Conservation (phyloP, 2,888 invertebrate genomes). For the Eupithecia subfuscata region DNA sequence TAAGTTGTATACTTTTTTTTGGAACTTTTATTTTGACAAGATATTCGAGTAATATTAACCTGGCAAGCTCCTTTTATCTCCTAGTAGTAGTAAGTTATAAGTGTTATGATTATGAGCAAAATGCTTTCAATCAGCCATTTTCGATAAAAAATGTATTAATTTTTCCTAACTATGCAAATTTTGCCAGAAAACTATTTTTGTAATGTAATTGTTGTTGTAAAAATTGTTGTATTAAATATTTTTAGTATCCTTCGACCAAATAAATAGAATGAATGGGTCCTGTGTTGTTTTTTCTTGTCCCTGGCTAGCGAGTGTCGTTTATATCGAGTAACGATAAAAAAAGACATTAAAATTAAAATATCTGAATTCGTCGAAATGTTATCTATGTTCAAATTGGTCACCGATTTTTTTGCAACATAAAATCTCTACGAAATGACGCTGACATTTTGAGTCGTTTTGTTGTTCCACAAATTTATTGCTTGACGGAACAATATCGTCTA, state of each 20-base stretch:
- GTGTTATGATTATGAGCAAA: conserved; percentile 30
- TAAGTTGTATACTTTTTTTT: neutral
- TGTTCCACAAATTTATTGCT: too few species aligned
- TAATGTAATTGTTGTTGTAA: conserved; percentile 34
- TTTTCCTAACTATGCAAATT: conserved; percentile 25
- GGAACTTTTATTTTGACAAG: neutral
- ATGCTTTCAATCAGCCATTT: conserved; percentile 24
- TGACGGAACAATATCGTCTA: neutral
- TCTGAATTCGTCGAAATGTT: neutral
- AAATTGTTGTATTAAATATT: conserved; percentile 25
- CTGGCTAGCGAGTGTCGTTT: conserved; percentile 5
- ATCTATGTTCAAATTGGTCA: neutral
- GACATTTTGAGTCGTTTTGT: neutral
- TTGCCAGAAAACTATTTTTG: conserved; percentile 31
- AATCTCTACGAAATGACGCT: neutral
- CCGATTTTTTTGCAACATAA: neutral
- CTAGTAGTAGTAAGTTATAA: conserved; percentile 13
- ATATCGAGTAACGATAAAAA: neutral
- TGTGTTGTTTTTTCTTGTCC: conserved; percentile 29
- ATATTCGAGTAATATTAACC: neutral
- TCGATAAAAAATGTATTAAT: conserved; percentile 27
- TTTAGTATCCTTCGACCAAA: conserved; percentile 35
- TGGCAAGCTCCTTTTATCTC: conserved; percentile 23
- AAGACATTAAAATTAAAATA: neutral
- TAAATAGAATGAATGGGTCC: conserved; percentile 31